Base-by-base conservation (phyloP, 30 jellyfish, hydroid and myxozoan species). In the Pelagia noctiluca region DNA sequence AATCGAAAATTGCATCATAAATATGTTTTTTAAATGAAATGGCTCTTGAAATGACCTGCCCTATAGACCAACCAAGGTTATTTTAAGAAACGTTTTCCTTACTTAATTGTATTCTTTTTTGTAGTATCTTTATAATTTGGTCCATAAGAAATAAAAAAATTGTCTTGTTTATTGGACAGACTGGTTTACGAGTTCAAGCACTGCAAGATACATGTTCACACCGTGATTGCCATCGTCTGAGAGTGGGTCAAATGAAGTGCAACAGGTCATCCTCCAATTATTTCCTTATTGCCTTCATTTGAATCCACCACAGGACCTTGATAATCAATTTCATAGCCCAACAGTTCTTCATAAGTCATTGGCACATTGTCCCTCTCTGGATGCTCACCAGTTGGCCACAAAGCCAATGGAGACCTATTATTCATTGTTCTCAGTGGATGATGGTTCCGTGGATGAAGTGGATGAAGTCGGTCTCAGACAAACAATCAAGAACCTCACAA, bases 231-330 rank as follows among this genome's bases (percentile, higher is more conserved):
- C 21, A 63, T 63, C 77, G 29, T 63, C 77, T 63, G 77, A 22
- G 10, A 63, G 29, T 63, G 77, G 77, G 50, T 63, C 77, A 63
- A 63, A 63, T 63, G 77, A n/a, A n/a, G n/a, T n/a, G n/a, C n/a
- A n/a, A n/a, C n/a, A n/a, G n/a, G n/a, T n/a, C n/a, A 22, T 18
- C 29, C 48, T 63, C 50, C 4, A 63, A 2, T n/a, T 16, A 63
- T 8, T 63, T 48, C 77, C 48, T 4, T 29, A 63, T n/a, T 18
- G 18, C 77, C 78, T 12, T 28, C 46, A 65, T 65, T 23, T 65
- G 48, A 12, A 28, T 12, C 19, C 0, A n/a, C 18, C 16, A 32
- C 18, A n/a, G 78, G 78, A 21, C 78, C 78, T 4, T 65, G 53
- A 21, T 65, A 3, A 12, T 65, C 78, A n/a, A 65, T 65, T 11